Percentiles rank a stretch among this genome's conserved stretches.
Conservation (phyloP, 1,140 invertebrate species). For the Drosophila sp. region DNA sequence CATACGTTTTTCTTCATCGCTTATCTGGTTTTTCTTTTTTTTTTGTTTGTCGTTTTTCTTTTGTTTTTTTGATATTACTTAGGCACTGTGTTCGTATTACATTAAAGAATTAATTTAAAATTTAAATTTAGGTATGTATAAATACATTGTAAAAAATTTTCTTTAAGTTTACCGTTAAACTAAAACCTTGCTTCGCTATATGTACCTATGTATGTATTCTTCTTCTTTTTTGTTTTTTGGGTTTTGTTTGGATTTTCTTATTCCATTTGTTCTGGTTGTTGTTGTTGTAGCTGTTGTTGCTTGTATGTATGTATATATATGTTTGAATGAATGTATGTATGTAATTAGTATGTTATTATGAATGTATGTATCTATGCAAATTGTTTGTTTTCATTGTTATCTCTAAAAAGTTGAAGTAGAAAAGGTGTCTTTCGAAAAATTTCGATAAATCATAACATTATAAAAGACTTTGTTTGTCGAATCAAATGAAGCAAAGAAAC, state of each 20-base stretch:
- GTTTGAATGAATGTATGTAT: conserved; percentile 25
- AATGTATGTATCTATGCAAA: neutral
- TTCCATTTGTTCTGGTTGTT: conserved; percentile 32
- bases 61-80: conserved; percentile 82
- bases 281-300: conserved; percentile 25
- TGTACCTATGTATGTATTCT: conserved; percentile 63
- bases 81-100: conserved; percentile 83
- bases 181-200: conserved; percentile 76
- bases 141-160: conserved; percentile 81
- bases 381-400: neutral
- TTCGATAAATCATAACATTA: neutral
- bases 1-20: conserved; percentile 30
- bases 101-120: conserved; percentile 83
- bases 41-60: conserved; percentile 47
- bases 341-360: neutral
- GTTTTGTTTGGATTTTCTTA: conserved; percentile 16
- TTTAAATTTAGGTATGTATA: conserved; percentile 82
- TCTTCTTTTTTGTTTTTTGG: conserved; percentile 32
- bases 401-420: conserved; percentile 6
- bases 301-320: conserved; percentile 33
- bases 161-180: conserved; percentile 80
- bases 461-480: conserved; percentile 19
- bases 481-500: conserved; percentile 16
- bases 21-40: conserved; percentile 54
- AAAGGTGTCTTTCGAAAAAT: conserved; percentile 1